Evolutionary conservation across 2,113 vertebrate species (phyloP).

Genomic region (Cebus imitator): DNA sequence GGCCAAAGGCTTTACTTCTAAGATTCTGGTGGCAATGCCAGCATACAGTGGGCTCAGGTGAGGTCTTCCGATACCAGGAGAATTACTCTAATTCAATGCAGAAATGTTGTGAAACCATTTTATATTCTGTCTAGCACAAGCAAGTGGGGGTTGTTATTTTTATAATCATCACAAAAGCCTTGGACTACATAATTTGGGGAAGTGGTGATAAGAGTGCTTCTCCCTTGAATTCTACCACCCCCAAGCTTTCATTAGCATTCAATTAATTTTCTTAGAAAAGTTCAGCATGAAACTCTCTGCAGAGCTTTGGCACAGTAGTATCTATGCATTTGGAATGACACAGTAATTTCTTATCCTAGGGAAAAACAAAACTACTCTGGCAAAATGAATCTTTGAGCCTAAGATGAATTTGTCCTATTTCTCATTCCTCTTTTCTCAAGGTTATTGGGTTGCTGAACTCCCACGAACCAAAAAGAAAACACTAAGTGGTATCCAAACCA

Average conservation of each 20-base stretch:
- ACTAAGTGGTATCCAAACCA: background rate
- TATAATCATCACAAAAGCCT: background rate
- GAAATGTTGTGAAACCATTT: background rate
- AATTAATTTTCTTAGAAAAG: conserved; percentile 22
- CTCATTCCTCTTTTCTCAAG: background rate
- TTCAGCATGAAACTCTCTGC: background rate
- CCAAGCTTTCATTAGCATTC: background rate
- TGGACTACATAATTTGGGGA: background rate
- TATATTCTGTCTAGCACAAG: background rate
- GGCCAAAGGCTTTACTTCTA: background rate
- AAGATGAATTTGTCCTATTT: background rate
- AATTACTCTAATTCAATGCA: background rate
- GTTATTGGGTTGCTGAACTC: background rate
- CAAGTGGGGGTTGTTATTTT: background rate
- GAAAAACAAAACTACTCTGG: background rate
- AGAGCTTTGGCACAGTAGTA: background rate
- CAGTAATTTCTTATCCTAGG: background rate
- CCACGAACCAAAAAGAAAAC: background rate
- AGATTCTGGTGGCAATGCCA: background rate
- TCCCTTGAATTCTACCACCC: background rate
- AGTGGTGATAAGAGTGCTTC: background rate
- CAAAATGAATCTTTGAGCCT: conserved; percentile 6
- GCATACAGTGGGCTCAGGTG: background rate
- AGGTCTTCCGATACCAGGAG: background rate
- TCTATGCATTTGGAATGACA: background rate